Evolutionary conservation across 2,888 invertebrate species (phyloP).

Genomic region (Yponomeuta cagnagella): DNA sequence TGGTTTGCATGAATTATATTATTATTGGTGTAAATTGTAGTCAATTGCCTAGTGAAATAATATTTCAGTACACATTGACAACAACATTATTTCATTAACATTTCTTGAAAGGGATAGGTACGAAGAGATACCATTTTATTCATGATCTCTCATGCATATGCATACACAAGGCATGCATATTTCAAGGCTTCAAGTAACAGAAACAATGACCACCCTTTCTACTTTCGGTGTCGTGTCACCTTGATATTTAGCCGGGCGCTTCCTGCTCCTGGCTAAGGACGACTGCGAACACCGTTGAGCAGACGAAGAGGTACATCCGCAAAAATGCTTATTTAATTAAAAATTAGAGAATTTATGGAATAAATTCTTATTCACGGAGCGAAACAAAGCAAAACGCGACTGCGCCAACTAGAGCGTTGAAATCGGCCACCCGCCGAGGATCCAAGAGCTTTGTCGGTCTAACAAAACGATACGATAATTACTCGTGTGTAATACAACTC

Average conservation of each 20-base stretch:
- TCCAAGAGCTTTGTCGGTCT: conserved; percentile 27
- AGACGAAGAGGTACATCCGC: background rate
- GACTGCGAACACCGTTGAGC: conserved; percentile 25
- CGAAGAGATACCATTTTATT: conserved; percentile 6
- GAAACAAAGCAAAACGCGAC: conserved; percentile 40
- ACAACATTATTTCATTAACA: background rate
- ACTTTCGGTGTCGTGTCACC: conserved; percentile 43
- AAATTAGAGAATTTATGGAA: conserved; percentile 22
- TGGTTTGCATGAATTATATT: no score
- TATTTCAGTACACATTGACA: background rate
- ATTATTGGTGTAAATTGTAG: no score
- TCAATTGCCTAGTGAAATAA: background rate
- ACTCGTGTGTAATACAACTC: conserved; percentile 7
- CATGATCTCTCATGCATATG: background rate
- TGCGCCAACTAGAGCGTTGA: conserved; percentile 49
- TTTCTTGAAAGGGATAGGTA: background rate
- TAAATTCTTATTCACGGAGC: conserved; percentile 30
- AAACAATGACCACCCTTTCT: conserved; percentile 33
- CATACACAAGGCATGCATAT: background rate
- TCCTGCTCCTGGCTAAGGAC: conserved; percentile 60
- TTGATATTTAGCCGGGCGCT: conserved; percentile 66
- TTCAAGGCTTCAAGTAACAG: background rate
- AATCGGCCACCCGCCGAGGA: conserved; percentile 45
- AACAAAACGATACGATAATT: conserved; percentile 19
- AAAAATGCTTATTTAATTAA: conserved; percentile 14